Evolutionary conservation across 2,888 invertebrate genomes (phyloP).

Genomic region (Tetheella fluctuosa): DNA sequence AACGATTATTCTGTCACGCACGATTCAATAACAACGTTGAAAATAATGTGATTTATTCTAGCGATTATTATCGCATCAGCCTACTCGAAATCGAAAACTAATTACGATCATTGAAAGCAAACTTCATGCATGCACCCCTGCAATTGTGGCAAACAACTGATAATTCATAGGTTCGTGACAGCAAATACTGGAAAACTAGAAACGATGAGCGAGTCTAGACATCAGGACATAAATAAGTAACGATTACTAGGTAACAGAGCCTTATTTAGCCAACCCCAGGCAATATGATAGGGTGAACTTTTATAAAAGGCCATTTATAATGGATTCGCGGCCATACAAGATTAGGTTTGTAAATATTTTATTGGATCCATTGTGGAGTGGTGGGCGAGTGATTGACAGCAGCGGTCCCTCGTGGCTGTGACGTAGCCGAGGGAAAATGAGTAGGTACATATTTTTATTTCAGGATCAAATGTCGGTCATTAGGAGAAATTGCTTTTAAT

Average conservation of each 20-base stretch:
- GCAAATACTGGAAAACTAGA: slow-evolving; percentile 63
- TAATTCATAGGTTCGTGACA: slow-evolving; percentile 72
- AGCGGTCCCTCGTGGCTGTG: slow-evolving; percentile 53
- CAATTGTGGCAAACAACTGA: slow-evolving; percentile 56
- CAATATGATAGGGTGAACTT: slow-evolving; percentile 60
- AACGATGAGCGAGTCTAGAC: slow-evolving; percentile 67
- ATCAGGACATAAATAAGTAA: slow-evolving; percentile 70
- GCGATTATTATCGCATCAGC: slow-evolving; percentile 12
- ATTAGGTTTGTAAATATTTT: slow-evolving; percentile 81
- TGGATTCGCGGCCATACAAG: slow-evolving; percentile 73
- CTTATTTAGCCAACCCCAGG: slow-evolving; percentile 62
- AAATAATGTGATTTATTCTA: slow-evolving; percentile 2
- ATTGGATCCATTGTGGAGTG: slow-evolving; percentile 68
- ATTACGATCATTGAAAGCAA: slow-evolving; percentile 46
- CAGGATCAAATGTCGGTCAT: slow-evolving; percentile 31
- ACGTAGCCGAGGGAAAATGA: slow-evolving; percentile 41
- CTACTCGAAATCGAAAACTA: slow-evolving; percentile 23
- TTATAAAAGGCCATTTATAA: slow-evolving; percentile 71
- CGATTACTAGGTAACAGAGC: slow-evolving; percentile 59
- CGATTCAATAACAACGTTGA: background rate
- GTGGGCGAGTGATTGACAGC: slow-evolving; percentile 75
- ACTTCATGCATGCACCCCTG: slow-evolving; percentile 37
- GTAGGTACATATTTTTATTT: slow-evolving; percentile 31
- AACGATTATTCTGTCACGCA: slow-evolving; percentile 7
- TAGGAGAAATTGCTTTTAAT: slow-evolving; percentile 15